These are phyloP conservation scores for Ceratitis capitata DNA, from an alignment of 1,140 invertebrate genomes.

Conservation along the genomic window DNA sequence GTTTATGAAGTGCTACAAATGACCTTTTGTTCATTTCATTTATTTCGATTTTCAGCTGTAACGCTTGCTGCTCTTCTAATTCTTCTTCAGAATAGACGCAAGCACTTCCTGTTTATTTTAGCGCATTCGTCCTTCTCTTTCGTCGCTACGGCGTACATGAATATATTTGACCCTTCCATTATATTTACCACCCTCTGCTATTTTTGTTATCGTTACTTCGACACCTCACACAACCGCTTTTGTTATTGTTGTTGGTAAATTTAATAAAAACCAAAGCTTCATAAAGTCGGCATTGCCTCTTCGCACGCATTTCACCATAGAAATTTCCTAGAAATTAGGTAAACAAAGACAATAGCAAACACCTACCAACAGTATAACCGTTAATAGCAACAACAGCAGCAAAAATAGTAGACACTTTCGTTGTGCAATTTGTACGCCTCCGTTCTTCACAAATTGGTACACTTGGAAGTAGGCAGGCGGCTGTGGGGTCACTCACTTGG, in stretches of 20 bases:
- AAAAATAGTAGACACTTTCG: not conserved
- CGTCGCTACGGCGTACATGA: not conserved
- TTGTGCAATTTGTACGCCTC: not conserved
- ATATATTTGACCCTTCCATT: not conserved
- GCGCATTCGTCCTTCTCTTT: not conserved
- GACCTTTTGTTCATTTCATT: slow-evolving; percentile 1
- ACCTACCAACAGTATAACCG: not conserved
- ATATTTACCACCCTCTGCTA: not conserved
- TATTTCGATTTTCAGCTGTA: not conserved
- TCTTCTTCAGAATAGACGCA: not conserved
- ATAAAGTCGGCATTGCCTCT: not conserved
- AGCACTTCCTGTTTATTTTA: not conserved
- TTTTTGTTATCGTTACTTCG: not conserved
- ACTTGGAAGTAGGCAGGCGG: not conserved
- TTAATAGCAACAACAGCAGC: not conserved
- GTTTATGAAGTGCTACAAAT: slow-evolving; percentile 10
- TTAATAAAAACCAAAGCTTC: not conserved
- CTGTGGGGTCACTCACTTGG: not conserved
- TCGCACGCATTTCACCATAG: not conserved
- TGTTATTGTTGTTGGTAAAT: not conserved
- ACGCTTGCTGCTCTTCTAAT: not conserved
- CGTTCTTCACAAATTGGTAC: not conserved
- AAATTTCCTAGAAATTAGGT: not conserved
- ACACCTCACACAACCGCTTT: not conserved
- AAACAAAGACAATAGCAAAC: not conserved